Evolutionary conservation across 2,888 invertebrate genomes (phyloP).

Genomic region (Synergus japonicus): DNA sequence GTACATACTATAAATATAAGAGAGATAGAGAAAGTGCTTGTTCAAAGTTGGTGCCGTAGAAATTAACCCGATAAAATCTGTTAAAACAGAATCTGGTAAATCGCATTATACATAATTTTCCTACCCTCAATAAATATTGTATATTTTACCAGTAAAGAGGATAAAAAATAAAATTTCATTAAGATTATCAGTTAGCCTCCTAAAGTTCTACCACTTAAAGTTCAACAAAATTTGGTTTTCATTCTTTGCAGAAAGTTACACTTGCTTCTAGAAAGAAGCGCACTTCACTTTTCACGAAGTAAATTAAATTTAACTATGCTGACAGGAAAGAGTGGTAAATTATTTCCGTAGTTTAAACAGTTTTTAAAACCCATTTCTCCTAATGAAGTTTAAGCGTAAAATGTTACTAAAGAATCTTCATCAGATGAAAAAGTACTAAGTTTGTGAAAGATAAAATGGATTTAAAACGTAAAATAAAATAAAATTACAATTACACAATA

Average conservation of each 20-base stretch:
- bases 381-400: not conserved
- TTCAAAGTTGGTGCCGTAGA: slow-evolving; percentile 14
- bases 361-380: not conserved
- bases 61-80: slow-evolving; percentile 16
- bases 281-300: slow-evolving; percentile 16
- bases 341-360: slow-evolving; percentile 4
- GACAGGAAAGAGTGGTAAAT: slow-evolving; percentile 4
- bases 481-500: too few species aligned
- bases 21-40: slow-evolving; percentile 22
- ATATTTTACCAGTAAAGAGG: not conserved
- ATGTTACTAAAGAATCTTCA: not conserved
- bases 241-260: not conserved
- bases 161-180: slow-evolving; percentile 3
- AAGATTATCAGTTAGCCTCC: not conserved
- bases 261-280: not conserved
- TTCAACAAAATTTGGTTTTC: slow-evolving; percentile 27
- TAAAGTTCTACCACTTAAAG: not conserved
- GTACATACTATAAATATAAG: slow-evolving; percentile 26
- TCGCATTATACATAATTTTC: not conserved
- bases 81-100: slow-evolving; percentile 1
- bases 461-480: too few species aligned
- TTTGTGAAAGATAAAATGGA: too few species aligned
- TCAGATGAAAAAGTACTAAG: not conserved
- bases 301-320: slow-evolving; percentile 19
- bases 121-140: not conserved